Conservation (phyloP, 2,888 invertebrate species). For the Agriotes lineatus region DNA sequence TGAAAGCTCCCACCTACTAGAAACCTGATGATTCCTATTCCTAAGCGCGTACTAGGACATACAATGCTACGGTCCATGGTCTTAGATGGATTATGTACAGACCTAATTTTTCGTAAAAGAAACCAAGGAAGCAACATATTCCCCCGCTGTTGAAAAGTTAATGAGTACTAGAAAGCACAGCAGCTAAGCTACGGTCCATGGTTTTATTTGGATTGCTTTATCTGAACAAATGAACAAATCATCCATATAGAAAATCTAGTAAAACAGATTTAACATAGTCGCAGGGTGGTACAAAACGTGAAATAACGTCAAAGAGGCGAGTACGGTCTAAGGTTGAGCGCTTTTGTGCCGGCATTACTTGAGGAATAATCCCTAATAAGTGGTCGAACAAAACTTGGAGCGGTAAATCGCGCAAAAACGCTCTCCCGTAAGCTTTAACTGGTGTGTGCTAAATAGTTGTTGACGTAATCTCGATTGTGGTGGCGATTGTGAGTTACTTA, state of each 20-base stretch:
- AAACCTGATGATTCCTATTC: background rate
- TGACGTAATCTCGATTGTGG: conserved; percentile 57
- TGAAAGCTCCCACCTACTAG: background rate
- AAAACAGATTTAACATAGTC: background rate
- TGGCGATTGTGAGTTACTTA: conserved; percentile 51
- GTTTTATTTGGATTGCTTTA: too few relatives aligned
- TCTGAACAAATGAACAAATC: too few relatives aligned
- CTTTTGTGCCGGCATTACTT: conserved; percentile 47
- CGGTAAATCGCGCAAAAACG: conserved; percentile 50
- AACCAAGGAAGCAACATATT: too few relatives aligned
- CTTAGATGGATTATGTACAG: too few relatives aligned
- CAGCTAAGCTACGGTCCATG: too few relatives aligned
- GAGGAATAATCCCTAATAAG: conserved; percentile 53
- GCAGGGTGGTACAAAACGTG: conserved; percentile 15
- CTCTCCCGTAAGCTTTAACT: conserved; percentile 50
- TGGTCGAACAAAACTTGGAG: conserved; percentile 51
- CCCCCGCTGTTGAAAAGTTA: too few relatives aligned
- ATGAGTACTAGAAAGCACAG: too few relatives aligned
- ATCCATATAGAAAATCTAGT: too few relatives aligned
- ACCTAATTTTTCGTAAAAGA: too few relatives aligned
- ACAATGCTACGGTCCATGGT: too few relatives aligned
- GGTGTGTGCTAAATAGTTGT: conserved; percentile 54
- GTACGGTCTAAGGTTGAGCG: conserved; percentile 33
- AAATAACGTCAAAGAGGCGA: conserved; percentile 31
- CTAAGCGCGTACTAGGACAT: too few relatives aligned